These are phyloP conservation scores for Lerema accius DNA, from an alignment of 1,140 invertebrate genomes.

Conservation along the genomic window DNA sequence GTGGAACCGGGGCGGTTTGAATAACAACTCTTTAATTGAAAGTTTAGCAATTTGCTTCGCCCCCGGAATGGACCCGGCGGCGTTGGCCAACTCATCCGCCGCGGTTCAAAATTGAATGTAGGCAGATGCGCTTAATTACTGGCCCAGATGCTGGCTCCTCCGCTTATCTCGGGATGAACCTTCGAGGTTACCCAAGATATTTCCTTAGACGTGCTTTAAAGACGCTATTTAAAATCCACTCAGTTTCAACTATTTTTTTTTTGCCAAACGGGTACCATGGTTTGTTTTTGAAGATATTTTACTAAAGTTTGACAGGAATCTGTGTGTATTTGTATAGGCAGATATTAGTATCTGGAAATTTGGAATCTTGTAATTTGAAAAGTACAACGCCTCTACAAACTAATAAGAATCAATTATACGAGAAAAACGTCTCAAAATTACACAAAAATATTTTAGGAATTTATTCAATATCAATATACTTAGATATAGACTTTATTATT, in stretches of 20 bases:
- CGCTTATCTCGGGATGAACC: conserved; percentile 55
- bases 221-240: conserved; percentile 24
- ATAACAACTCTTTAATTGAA: conserved; percentile 83
- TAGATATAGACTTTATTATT: no score
- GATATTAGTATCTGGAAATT: no score
- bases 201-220: conserved; percentile 28
- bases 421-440: no score
- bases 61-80: conserved; percentile 75
- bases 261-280: neutral
- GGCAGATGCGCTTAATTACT: conserved; percentile 81
- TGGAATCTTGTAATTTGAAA: no score
- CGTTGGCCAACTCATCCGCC: conserved; percentile 73
- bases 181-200: conserved; percentile 29
- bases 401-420: no score
- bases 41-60: conserved; percentile 81
- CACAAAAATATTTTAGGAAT: no score
- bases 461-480: no score
- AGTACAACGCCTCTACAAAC: no score
- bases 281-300: no score
- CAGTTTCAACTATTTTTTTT: conserved; percentile 7
- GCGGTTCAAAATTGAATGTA: conserved; percentile 80
- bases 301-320: no score
- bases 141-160: conserved; percentile 63
- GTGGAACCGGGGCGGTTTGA: conserved; percentile 74
- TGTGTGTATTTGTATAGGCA: no score